Evolutionary conservation across 2,113 vertebrate species (phyloP), one percentile per base, ranked within the genome.

Genomic region (Perccottus glenii): DNA sequence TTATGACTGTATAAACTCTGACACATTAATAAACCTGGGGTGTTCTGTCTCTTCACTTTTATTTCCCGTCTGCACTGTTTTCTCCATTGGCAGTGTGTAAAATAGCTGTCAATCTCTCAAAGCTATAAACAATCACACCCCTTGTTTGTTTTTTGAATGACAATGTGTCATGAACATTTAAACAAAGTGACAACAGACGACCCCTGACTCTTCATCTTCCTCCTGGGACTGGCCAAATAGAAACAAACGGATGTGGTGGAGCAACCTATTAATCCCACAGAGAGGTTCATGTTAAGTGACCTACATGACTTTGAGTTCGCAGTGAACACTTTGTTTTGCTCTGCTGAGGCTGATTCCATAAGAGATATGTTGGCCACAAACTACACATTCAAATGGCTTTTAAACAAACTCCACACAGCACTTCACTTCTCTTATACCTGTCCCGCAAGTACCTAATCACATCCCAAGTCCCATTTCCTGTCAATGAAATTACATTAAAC

Each of bases 401-500:
- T 60, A 76, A 51, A 85, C 71, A 83, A 84, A 79, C 65, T 85
- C 78, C 45, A 76, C 82, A 76, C 70, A 72, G 57, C 76, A 71
- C 78, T 80, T 70, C 69, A 59, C 73, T 60, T 69, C 81, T 87
- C 65, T 59, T 60, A 73, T 85, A 88, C 88, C 90, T 91, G 83
- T 82, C 75, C 78, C 59, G 46, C 76, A 72, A 84, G 78, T 77
- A 81, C 82, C 84, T 89, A 86, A 90, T 91, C 68, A 55, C 72
- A 86, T 88, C 72, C 81, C 77, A 88, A 84, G 80, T 85, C 82
- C 82, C 84, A 92, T 90, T 90, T 93, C 90, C 88, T 84, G 77
- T 83, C 84, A 89, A 81, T 88, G 72, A 89, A 91, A 92, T 92
- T 87, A 90, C 89, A 91, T 92, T 91, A 90, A 88, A 89, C 77